phyloP scores from a whole-genome alignment of 2,888 invertebrate genomes.

The Spilosoma lubricipeda region DNA sequence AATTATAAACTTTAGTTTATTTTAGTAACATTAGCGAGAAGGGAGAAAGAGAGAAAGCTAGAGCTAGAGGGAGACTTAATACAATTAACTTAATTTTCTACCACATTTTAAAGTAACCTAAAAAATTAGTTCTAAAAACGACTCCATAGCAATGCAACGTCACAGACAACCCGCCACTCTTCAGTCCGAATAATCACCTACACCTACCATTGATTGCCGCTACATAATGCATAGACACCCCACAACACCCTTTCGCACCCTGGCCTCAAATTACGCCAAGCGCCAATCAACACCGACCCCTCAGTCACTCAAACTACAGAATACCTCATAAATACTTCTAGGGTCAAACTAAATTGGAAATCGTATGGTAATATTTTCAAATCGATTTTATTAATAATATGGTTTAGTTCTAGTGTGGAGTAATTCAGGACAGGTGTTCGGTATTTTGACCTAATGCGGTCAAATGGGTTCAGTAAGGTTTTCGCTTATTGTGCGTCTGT shows the following conservation, averaged over 20 bases:
- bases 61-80: no score
- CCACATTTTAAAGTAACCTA: not conserved
- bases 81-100: not conserved
- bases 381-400: constrained; percentile 80
- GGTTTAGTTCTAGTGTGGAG: constrained; percentile 44
- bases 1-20: no score
- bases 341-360: constrained; percentile 54
- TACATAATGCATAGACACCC: constrained; percentile 81
- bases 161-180: constrained; percentile 55
- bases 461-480: not conserved
- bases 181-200: constrained; percentile 71
- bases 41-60: no score
- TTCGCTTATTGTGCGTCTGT: not conserved
- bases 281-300: constrained; percentile 57
- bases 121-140: constrained; percentile 24
- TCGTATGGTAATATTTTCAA: constrained; percentile 62
- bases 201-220: constrained; percentile 83
- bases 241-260: constrained; percentile 52
- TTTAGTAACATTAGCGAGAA: no score
- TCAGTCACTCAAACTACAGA: constrained; percentile 15
- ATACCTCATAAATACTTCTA: constrained; percentile 7
- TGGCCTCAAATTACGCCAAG: constrained; percentile 67
- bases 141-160: constrained; percentile 50
- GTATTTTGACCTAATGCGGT: constrained; percentile 21
- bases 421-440: constrained; percentile 24